Percentiles rank a stretch among this genome's conserved stretches.
These are phyloP conservation scores for Akabosia matsudoensis DNA, from an alignment of 1,140 invertebrate species.

Conservation along the genomic window DNA sequence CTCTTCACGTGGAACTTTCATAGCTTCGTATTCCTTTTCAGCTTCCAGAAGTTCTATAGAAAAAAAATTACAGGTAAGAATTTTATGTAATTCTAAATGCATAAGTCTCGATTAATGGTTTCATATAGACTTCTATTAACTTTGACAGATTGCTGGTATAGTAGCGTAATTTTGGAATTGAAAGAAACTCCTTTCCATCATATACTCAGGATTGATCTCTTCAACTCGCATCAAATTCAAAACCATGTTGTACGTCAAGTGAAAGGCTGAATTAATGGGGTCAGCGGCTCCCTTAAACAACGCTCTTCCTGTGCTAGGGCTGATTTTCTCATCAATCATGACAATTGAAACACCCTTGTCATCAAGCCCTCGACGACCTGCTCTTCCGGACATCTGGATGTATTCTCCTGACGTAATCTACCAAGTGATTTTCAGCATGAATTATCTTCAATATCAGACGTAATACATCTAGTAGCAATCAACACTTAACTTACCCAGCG, in stretches of 20 bases:
- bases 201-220: slow-evolving; percentile 99
- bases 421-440: not conserved
- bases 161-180: slow-evolving; percentile 98
- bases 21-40: slow-evolving; percentile 62
- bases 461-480: too few species aligned
- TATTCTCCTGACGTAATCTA: slow-evolving; percentile 96
- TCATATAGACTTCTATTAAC: slow-evolving; percentile 56
- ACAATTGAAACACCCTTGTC: slow-evolving; percentile 98
- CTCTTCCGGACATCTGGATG: slow-evolving; percentile 98
- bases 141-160: slow-evolving; percentile 83
- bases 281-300: slow-evolving; percentile 92
- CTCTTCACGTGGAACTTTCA: slow-evolving; percentile 69
- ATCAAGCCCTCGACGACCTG: slow-evolving; percentile 94
- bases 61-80: slow-evolving; percentile 38
- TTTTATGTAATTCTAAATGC: too few species aligned
- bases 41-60: slow-evolving; percentile 71
- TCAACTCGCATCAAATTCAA: slow-evolving; percentile 93
- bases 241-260: slow-evolving; percentile 99
- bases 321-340: slow-evolving; percentile 97
- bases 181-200: slow-evolving; percentile 96
- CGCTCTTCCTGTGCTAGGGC: slow-evolving; percentile 73
- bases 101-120: too few species aligned
- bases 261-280: slow-evolving; percentile 97
- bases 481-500: slow-evolving; percentile 65
- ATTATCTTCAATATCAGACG: not conserved